Base-by-base conservation (phyloP, 1,140 invertebrate genomes). In the Cepaea nemoralis region DNA sequence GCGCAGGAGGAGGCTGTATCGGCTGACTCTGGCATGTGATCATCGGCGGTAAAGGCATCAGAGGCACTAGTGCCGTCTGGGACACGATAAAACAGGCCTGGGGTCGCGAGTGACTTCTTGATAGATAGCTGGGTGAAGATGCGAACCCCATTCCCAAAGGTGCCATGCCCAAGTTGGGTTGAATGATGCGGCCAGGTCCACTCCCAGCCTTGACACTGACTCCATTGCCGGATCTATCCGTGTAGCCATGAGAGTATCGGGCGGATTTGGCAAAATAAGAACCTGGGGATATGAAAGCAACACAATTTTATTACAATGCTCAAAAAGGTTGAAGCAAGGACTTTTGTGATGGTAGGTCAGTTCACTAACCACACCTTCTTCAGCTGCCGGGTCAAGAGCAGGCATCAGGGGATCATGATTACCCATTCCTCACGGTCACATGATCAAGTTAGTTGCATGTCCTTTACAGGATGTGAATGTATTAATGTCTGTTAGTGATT, bases 221-320 rank as follows among this genome's bases (percentile, higher is more conserved):
- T 37, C 66, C 69, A 70, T 50, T 63, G 24, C 37, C 55, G 5
- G 42, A 50, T 8, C 70, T 42, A 63, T 89, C 88, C 37, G 88
- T 88, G 74, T 87, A 89, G 81, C 86, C 83, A 67, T 89, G 87
- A 33, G 88, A 89, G 63, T 89, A 89, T 12, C 81, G 82, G 0
- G 88, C 85, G 77, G 87, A 83, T 39, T 79, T 71, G 24, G 88
- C 88, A 86, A 89, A 89, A 76, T 89, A 89, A 8, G 85, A 87
- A 42, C 88, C 88, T 89, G 82, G n/a, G n/a, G n/a, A n/a, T n/a
- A n/a, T n/a, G n/a, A n/a, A n/a, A n/a, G n/a, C n/a, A n/a, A n/a
- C n/a, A n/a, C n/a, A n/a, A n/a, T n/a, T n/a, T n/a, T n/a, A n/a
- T n/a, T n/a, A n/a, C n/a, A n/a, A n/a, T n/a, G n/a, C n/a, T n/a